Percentiles rank a stretch among this genome's conserved stretches.
Conservation (phyloP, 2,113 vertebrate genomes). For the Myrmecophaga tridactyla region DNA sequence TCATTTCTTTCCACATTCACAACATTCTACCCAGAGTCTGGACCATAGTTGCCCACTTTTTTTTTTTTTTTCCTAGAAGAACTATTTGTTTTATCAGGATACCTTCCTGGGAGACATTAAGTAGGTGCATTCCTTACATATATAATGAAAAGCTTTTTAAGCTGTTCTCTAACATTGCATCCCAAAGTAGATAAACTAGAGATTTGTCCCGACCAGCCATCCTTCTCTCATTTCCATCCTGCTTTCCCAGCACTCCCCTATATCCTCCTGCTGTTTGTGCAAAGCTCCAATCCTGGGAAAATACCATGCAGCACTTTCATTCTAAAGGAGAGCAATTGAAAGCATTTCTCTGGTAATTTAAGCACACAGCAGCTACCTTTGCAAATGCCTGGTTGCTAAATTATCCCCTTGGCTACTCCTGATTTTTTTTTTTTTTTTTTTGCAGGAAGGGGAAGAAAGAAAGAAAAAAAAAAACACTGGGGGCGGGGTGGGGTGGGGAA, state of each 20-base stretch:
- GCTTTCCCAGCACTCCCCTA: not conserved
- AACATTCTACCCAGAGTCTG: not conserved
- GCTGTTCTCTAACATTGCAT: not conserved
- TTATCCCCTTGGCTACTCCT: constrained; percentile 72
- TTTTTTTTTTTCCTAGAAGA: not conserved
- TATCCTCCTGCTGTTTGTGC: constrained; percentile 51
- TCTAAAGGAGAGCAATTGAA: constrained; percentile 70
- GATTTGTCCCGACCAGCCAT: constrained; percentile 12
- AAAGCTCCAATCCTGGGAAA: constrained; percentile 68
- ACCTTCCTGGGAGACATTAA: not conserved
- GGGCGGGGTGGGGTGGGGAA: not conserved
- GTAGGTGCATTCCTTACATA: not conserved
- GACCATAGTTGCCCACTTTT: not conserved
- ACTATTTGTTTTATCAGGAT: constrained; percentile 13
- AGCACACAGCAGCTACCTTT: constrained; percentile 76
- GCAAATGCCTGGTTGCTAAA: constrained; percentile 72
- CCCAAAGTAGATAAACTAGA: constrained; percentile 33
- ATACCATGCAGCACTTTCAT: constrained; percentile 72
- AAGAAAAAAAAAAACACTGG: accelerated
- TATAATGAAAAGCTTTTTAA: not conserved
- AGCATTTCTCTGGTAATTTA: constrained; percentile 78
- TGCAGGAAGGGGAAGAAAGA: constrained; percentile 43
- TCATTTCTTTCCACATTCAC: not conserved
- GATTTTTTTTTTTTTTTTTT: no score
- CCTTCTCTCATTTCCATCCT: not conserved